Base-by-base conservation (phyloP, 2,888 invertebrate genomes). In the Eupithecia dodoneata region DNA sequence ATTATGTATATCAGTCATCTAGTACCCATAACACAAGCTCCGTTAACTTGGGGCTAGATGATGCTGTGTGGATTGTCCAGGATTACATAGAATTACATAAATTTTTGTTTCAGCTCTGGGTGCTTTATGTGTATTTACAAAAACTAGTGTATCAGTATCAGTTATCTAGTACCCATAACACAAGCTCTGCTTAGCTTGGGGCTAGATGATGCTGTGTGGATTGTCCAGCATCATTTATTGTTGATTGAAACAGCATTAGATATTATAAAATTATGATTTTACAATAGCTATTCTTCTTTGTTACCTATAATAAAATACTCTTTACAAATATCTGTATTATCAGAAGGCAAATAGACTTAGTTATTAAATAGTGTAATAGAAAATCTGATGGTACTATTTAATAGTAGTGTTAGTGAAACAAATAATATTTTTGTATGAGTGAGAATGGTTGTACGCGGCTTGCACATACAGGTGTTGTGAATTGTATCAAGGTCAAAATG, bases 381-480 rank as follows among this genome's bases (percentile, higher is more conserved):
- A 59, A 63, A 63, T 30, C 30, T 2, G 4, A 63, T 63, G 63
- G 71, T 74, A 77, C 72, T 76, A 77, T 77, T 13, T 41, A 76
- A 72, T 76, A 76, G 73, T 77, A 71, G 69, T 59, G 72, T 69
- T 76, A 66, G 13, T 41, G 41, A 42, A 69, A 69, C 59, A 55
- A n/a, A 75, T 73, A 13, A 47, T 74, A 76, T 78, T 76, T 76
- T 76, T 78, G 63, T 78, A 76, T 70, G 73, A 70, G 70, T 45
- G 67, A 75, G 76, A 72, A 72, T 65, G 72, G 67, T 74, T 75
- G 74, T 73, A 30, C 30, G 63, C 63, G 71, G 76, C 76, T 74
- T 76, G 76, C 63, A 72, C 73, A 30, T 52, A 66, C 15, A 67
- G 52, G 52, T 73, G 63, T 59, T 47, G 41, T 30, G 15, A 59